A percentile compares a stretch with the other conserved stretches of the same genome.
Evolutionary conservation across 1,140 invertebrate genomes (phyloP).

Genomic region (Danaus plexippus): DNA sequence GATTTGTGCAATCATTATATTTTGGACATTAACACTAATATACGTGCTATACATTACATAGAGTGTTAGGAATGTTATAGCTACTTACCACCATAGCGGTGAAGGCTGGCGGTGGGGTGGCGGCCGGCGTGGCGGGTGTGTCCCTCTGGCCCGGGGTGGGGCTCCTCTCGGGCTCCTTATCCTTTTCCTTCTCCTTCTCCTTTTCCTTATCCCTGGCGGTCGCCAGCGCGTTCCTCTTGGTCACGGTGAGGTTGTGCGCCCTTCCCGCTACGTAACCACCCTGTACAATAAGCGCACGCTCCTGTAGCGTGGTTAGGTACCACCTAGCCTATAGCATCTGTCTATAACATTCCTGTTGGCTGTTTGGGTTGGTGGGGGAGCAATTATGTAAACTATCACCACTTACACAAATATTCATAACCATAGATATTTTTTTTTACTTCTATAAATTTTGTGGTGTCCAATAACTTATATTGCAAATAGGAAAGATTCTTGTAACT

Average conservation of each 20-base stretch:
- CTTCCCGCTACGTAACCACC: slow-evolving; percentile 74
- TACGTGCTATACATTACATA: too few species aligned
- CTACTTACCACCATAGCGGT: slow-evolving; percentile 33
- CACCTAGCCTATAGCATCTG: slow-evolving; percentile 51
- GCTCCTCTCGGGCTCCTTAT: slow-evolving; percentile 21
- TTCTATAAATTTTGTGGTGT: too few species aligned
- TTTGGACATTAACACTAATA: too few species aligned
- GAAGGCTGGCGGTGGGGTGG: slow-evolving; percentile 40
- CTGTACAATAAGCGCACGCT: slow-evolving; percentile 75
- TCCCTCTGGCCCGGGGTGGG: slow-evolving; percentile 29
- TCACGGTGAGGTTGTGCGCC: slow-evolving; percentile 72
- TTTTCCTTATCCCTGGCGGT: slow-evolving; percentile 23
- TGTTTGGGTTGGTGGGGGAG: slow-evolving; percentile 7
- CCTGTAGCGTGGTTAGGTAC: slow-evolving; percentile 62
- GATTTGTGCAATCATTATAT: too few species aligned
- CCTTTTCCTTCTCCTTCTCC: slow-evolving; percentile 23
- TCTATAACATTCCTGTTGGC: slow-evolving; percentile 40
- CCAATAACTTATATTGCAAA: too few species aligned
- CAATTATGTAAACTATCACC: too few species aligned
- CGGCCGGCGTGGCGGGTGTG: slow-evolving; percentile 29
- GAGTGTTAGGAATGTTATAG: not conserved
- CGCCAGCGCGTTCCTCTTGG: slow-evolving; percentile 79
- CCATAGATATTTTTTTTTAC: too few species aligned
- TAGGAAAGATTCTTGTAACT: too few species aligned
- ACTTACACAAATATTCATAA: too few species aligned